These are phyloP conservation scores for Danio kyathit DNA, from an alignment of 2,797 vertebrate genomes.

Conservation along the genomic window DNA sequence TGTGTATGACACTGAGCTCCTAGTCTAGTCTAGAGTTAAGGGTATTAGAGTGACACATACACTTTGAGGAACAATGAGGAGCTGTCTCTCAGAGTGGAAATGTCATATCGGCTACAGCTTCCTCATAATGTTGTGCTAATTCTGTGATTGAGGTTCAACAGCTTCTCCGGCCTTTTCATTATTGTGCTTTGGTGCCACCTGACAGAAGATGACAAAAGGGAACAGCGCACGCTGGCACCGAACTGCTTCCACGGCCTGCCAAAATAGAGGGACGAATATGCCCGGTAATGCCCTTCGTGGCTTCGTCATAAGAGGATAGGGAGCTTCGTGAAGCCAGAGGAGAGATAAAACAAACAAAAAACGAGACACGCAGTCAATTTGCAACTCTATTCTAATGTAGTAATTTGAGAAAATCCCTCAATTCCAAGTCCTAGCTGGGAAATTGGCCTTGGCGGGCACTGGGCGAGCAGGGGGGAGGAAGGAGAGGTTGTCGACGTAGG, in stretches of 20 bases:
- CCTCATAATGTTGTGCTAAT: slow-evolving; percentile 62
- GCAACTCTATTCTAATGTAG: slow-evolving; percentile 58
- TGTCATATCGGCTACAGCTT: slow-evolving; percentile 56
- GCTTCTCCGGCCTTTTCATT: slow-evolving; percentile 53
- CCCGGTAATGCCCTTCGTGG: slow-evolving; percentile 48
- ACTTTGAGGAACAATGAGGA: slow-evolving; percentile 76
- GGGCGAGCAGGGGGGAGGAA: slow-evolving; percentile 46
- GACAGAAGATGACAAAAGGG: slow-evolving; percentile 41
- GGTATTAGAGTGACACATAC: slow-evolving; percentile 78
- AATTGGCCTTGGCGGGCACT: slow-evolving; percentile 57
- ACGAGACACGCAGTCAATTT: slow-evolving; percentile 58
- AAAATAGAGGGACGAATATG: slow-evolving; percentile 45
- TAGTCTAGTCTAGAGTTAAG: slow-evolving; percentile 68
- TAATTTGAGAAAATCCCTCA: slow-evolving; percentile 62
- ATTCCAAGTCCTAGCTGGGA: slow-evolving; percentile 59
- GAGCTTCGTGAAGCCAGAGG: slow-evolving; percentile 40
- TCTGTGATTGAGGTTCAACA: slow-evolving; percentile 63
- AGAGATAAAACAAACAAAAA: slow-evolving; percentile 43
- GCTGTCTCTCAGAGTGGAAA: slow-evolving; percentile 70
- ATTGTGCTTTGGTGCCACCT: slow-evolving; percentile 47
- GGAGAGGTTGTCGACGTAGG: slow-evolving; percentile 53
- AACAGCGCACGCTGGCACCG: slow-evolving; percentile 11
- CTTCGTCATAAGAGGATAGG: slow-evolving; percentile 56
- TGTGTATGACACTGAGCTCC: slow-evolving; percentile 70
- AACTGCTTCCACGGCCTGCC: slow-evolving; percentile 41